These are phyloP conservation scores for Alces alces DNA, from an alignment of 2,113 vertebrate species.

Conservation along the genomic window DNA sequence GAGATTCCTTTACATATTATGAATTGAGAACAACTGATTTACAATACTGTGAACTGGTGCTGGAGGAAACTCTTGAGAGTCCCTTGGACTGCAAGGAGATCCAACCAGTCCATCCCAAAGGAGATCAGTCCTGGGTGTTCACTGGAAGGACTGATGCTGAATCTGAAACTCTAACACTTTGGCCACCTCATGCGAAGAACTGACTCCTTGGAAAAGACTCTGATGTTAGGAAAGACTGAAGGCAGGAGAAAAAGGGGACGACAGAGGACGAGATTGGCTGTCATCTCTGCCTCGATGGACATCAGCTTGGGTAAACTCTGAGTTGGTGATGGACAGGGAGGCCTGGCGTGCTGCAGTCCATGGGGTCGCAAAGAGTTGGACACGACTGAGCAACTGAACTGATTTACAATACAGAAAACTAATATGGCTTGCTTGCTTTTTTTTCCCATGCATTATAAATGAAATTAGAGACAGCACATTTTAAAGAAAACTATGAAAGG, in stretches of 20 bases:
- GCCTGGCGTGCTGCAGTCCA: background rate
- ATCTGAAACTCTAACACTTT: background rate
- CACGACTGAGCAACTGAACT: background rate
- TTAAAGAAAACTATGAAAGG: background rate
- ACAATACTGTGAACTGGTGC: background rate
- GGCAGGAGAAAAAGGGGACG: background rate
- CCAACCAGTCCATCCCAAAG: background rate
- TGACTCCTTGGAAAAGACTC: background rate
- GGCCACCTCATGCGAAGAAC: background rate
- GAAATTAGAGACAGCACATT: background rate
- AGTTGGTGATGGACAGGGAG: background rate
- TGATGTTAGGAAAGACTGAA: accelerated
- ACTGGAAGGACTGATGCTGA: background rate
- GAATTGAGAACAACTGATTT: background rate
- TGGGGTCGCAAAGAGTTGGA: background rate
- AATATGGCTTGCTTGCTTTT: background rate
- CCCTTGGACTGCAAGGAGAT: background rate
- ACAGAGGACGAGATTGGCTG: background rate
- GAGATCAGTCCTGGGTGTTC: background rate
- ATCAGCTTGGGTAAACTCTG: background rate
- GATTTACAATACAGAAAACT: background rate
- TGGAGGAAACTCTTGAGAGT: background rate
- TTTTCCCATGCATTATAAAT: background rate
- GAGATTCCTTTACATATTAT: background rate
- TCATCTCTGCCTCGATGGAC: background rate